Conservation (phyloP, 2,888 invertebrate species). For the Pachliopta kotzebuea region DNA sequence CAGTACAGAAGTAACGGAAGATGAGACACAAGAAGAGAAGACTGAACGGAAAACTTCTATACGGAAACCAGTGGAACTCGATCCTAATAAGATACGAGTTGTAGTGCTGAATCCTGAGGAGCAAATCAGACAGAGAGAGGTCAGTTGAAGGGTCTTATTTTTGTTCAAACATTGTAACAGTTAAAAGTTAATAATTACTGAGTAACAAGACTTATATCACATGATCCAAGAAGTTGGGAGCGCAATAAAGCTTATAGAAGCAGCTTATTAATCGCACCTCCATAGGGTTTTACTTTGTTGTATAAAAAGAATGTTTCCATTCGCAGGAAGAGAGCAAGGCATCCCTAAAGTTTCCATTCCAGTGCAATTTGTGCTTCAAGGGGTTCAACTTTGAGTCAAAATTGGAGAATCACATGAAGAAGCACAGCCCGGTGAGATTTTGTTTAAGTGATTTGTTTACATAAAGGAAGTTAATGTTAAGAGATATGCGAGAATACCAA, state of each 20-base stretch:
- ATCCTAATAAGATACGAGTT: constrained; percentile 59
- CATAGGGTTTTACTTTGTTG: too few relatives aligned
- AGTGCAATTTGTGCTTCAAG: constrained; percentile 62
- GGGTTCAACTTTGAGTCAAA: constrained; percentile 69
- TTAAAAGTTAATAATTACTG: too few relatives aligned
- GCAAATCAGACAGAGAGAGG: constrained; percentile 62
- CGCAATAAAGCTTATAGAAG: too few relatives aligned
- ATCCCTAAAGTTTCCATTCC: constrained; percentile 54
- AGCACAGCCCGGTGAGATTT: constrained; percentile 66
- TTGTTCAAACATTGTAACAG: too few relatives aligned
- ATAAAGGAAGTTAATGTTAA: too few relatives aligned
- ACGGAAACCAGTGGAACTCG: constrained; percentile 53
- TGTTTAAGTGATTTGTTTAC: too few relatives aligned
- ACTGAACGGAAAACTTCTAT: constrained; percentile 40
- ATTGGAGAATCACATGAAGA: constrained; percentile 68
- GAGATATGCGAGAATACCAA: too few relatives aligned
- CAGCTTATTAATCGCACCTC: too few relatives aligned
- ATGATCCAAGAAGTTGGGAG: too few relatives aligned
- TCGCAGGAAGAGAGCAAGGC: constrained; percentile 59
- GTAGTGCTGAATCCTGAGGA: constrained; percentile 63
- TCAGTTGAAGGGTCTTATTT: too few relatives aligned
- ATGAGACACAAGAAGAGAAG: constrained; percentile 20
- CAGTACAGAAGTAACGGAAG: constrained; percentile 27
- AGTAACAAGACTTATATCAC: too few relatives aligned
- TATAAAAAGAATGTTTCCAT: too few relatives aligned